Conservation (phyloP, 2,888 invertebrate genomes). For the Glyphotaelius pellucidus region DNA sequence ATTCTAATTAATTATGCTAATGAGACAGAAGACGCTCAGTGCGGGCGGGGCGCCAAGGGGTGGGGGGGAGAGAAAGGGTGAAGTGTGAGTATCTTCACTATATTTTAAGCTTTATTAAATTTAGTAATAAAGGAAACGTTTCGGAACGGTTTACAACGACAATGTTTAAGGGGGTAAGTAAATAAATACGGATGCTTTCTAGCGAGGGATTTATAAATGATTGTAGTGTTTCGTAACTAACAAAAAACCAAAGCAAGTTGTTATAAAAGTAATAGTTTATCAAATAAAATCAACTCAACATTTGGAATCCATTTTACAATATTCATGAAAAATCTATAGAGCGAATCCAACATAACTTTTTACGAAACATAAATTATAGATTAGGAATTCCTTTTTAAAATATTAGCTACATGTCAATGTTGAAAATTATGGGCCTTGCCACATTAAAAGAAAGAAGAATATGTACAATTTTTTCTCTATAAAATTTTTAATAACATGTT, state of each 20-base stretch:
- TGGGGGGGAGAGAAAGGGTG: constrained; percentile 61
- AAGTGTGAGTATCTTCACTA: constrained; percentile 73
- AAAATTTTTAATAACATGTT: no score
- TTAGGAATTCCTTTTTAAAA: no score
- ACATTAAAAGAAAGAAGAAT: no score
- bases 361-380: no score
- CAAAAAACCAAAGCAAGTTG: not conserved
- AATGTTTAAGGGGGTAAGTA: not conserved
- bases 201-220: not conserved
- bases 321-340: no score
- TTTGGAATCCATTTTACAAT: no score
- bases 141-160: not conserved
- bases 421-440: no score
- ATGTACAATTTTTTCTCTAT: no score
- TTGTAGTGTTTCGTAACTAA: not conserved
- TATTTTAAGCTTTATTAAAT: constrained; percentile 68
- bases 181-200: not conserved
- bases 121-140: not conserved
- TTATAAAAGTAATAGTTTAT: not conserved
- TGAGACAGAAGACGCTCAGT: constrained; percentile 64
- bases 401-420: no score
- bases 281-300: no score
- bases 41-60: constrained; percentile 42
- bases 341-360: no score
- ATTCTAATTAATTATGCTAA: constrained; percentile 67